phyloP scores from a whole-genome alignment of 2,113 vertebrate species.

The Lepus americanus region DNA sequence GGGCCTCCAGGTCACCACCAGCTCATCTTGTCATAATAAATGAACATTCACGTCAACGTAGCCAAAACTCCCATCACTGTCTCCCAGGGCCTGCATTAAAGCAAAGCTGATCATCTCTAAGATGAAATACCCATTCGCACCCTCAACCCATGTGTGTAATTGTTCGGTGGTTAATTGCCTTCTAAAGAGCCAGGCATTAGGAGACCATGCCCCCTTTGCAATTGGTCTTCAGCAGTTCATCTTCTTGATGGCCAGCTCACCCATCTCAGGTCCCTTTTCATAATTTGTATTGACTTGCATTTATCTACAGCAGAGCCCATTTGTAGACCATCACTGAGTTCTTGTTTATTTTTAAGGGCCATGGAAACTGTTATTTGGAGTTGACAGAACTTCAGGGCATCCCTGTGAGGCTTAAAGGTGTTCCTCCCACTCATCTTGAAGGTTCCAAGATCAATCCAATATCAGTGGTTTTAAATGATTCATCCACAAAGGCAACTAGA shows the following conservation, averaged over 20 bases:
- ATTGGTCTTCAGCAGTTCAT: constrained; percentile 47
- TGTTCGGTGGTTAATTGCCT: constrained; percentile 64
- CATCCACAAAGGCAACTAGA: background rate
- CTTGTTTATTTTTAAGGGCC: constrained; percentile 63
- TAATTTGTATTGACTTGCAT: constrained; percentile 76
- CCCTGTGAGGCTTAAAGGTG: background rate
- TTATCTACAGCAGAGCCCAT: constrained; percentile 57
- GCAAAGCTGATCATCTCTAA: constrained; percentile 45
- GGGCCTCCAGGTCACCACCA: constrained; percentile 54
- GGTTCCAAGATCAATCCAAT: background rate
- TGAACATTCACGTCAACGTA: constrained; percentile 45
- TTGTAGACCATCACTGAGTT: constrained; percentile 57
- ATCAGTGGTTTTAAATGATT: constrained; percentile 34
- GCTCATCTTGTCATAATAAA: constrained; percentile 73
- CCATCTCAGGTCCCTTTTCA: constrained; percentile 57
- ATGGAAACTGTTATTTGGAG: constrained; percentile 45
- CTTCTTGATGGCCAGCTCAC: constrained; percentile 69
- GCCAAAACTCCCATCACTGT: background rate
- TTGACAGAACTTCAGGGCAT: constrained; percentile 47
- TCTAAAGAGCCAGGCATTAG: background rate
- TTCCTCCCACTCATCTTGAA: constrained; percentile 20
- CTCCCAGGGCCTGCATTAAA: constrained; percentile 25
- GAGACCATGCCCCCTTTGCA: background rate
- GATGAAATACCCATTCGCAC: background rate
- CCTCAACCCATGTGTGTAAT: background rate